These are phyloP conservation scores for Ciconia stormi DNA, from an alignment of 2,113 vertebrate genomes.

Conservation along the genomic window DNA sequence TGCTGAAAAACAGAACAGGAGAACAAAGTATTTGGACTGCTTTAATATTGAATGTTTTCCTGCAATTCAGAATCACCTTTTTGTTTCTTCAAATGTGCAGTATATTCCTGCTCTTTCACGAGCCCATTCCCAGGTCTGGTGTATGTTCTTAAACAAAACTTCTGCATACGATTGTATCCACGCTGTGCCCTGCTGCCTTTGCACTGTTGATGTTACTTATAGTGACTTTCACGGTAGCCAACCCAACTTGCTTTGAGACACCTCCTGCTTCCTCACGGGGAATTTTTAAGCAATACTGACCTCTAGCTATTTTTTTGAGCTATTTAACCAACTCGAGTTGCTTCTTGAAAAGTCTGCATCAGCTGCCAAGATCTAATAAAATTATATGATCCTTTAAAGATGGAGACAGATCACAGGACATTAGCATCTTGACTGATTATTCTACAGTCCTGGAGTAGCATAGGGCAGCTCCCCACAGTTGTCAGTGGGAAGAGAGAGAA, in stretches of 20 bases:
- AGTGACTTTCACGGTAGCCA: not conserved
- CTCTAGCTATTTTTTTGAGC: constrained; percentile 6
- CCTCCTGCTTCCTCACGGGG: not conserved
- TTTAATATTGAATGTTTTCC: not conserved
- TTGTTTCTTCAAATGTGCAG: not conserved
- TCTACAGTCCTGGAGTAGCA: not conserved
- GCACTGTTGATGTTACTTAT: not conserved
- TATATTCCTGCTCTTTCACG: fast-evolving
- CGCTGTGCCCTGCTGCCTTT: not conserved
- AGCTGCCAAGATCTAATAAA: not conserved
- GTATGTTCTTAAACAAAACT: not conserved
- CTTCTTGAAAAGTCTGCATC: not conserved
- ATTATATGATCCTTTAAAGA: not conserved
- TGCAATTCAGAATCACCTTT: not conserved
- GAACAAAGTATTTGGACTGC: not conserved
- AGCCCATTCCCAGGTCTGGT: not conserved
- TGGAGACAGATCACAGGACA: not conserved
- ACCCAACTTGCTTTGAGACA: not conserved
- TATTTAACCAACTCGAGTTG: not conserved
- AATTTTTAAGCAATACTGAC: constrained; percentile 33
- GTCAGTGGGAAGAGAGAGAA: not conserved
- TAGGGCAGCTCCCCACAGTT: not conserved
- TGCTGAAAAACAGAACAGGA: not conserved
- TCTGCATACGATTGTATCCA: fast-evolving
- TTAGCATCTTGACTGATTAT: not conserved